A percentile compares a stretch with the other conserved stretches of the same genome.
Evolutionary conservation across 2,113 vertebrate species (phyloP).

Genomic region (Peromyscus polionotus): DNA sequence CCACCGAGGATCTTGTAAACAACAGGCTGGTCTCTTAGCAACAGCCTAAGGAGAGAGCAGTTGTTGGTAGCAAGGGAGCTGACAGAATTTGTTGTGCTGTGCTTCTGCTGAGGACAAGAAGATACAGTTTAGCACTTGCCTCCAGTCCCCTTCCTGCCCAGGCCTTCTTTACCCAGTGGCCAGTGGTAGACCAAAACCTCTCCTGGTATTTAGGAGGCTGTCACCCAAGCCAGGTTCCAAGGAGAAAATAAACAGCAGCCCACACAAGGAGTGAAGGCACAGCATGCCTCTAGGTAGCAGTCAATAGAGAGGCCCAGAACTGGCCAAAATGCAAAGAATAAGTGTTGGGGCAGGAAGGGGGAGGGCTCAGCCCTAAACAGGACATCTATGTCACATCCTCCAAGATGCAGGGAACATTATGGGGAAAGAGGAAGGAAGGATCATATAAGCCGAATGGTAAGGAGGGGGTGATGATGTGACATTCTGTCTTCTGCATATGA

Average conservation of each 20-base stretch:
- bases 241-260: constrained; percentile 80
- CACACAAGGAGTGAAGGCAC: constrained; percentile 66
- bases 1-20: constrained; percentile 90
- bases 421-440: not conserved
- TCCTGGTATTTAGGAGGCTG: constrained; percentile 81
- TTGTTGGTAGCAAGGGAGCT: constrained; percentile 87
- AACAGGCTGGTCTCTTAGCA: constrained; percentile 92
- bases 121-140: constrained; percentile 92
- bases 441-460: not conserved
- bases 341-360: accelerated
- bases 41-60: constrained; percentile 86
- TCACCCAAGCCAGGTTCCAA: constrained; percentile 70
- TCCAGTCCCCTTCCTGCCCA: constrained; percentile 88
- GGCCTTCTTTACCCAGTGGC: constrained; percentile 87
- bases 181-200: constrained; percentile 87
- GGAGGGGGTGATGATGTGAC: not conserved
- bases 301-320: not conserved
- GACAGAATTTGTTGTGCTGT: constrained; percentile 88
- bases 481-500: not conserved
- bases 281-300: too few relatives aligned
- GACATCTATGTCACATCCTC: not conserved
- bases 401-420: not conserved
- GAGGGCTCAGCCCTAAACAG: too few relatives aligned
- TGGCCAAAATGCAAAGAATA: too few relatives aligned
- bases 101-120: constrained; percentile 87